Evolutionary conservation across 2,888 invertebrate genomes (phyloP), one percentile per base, ranked within the genome.

Genomic region (Muscina levida): DNA sequence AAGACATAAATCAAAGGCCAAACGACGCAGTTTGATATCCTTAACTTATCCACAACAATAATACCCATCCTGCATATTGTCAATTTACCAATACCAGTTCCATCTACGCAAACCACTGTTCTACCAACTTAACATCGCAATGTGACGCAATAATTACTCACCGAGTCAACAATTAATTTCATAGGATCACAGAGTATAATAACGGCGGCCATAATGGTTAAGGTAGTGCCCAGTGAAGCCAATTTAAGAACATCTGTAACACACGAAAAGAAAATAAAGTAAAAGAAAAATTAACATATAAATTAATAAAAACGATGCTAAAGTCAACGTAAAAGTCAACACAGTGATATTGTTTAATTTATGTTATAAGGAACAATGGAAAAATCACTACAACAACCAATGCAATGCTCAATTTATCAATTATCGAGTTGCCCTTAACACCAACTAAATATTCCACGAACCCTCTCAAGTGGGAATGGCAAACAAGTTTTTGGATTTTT

Each of bases 121-220:
- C 59, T 3, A 8, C 37, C 17, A 59, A 17, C 8, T 19, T 19
- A 19, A 1, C 11, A 42, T 31, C 31, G 8, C 31, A 26, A 76
- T 15, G 56, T 68, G 57, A 68, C 76, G 77, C 72, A 74, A 57
- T n/a, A n/a, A n/a, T n/a, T 46, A 84, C 89, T 85, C 84, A 90
- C 90, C 86, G 87, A 83, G 68, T 90, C 86, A 13, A 87, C 78
- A 37, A 90, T 84, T 59, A 86, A 85, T 71, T 87, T 85, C 17
- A 87, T 72, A 24, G 90, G 90, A 85, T 90, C 85, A 31, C 85
- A 75, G 31, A 87, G 79, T 13, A 87, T 83, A 56, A 90, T 83
- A 57, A 87, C 82, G 13, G 86, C 84, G 5, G 88, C 87, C 48
- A 88, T 83, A 77, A 87, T 84, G 56, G 89, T 70, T 56, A 89